These are phyloP conservation scores for Tauraco erythrolophus DNA, from an alignment of 2,113 vertebrate species.

Conservation along the genomic window DNA sequence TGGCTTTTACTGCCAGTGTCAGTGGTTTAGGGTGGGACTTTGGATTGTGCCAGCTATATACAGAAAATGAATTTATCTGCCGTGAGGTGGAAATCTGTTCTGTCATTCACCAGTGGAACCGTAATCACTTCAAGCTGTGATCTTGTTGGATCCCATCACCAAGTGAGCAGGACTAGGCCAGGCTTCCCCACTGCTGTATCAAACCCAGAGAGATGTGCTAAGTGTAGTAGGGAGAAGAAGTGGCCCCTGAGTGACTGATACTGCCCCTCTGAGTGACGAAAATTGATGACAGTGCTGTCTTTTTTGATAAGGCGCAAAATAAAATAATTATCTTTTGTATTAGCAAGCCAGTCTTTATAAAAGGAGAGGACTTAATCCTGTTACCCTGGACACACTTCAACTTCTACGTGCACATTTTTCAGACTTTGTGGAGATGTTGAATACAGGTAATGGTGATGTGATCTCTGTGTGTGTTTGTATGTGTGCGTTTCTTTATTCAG, in stretches of 20 bases:
- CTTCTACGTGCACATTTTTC: background rate
- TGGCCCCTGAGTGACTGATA: background rate
- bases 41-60: background rate
- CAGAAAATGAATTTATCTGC: background rate
- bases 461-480: background rate
- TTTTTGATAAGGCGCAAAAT: background rate
- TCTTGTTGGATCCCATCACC: background rate
- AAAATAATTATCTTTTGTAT: background rate
- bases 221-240: background rate
- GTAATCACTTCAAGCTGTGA: background rate
- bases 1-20: background rate
- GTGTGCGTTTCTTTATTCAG: background rate
- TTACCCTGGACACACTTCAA: background rate
- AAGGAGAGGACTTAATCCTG: background rate
- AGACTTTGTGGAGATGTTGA: background rate
- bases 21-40: background rate
- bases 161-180: fast-evolving
- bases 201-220: fast-evolving
- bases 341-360: background rate
- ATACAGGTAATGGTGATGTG: background rate
- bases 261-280: background rate
- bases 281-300: background rate
- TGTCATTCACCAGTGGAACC: background rate
- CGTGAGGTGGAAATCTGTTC: background rate
- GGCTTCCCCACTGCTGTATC: background rate